Conservation (phyloP, 2,113 vertebrate genomes). For the Phoenicopterus ruber region DNA sequence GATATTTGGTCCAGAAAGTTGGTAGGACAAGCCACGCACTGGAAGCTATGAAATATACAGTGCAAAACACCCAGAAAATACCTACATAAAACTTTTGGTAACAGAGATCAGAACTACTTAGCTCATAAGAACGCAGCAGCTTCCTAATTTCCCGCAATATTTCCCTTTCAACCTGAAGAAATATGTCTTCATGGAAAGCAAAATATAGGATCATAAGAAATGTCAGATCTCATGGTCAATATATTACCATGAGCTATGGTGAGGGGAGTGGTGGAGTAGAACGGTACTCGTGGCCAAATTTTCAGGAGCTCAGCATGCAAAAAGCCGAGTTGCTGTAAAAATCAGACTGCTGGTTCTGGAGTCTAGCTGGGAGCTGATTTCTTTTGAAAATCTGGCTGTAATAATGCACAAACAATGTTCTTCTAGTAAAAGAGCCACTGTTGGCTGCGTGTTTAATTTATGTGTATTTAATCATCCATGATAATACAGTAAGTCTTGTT, state of each 20-base stretch:
- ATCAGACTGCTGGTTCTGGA: slow-evolving; percentile 11
- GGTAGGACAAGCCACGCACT: background rate
- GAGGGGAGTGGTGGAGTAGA: background rate
- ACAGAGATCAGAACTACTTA: background rate
- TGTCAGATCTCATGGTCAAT: background rate
- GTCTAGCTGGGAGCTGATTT: slow-evolving; percentile 17
- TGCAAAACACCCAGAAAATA: background rate
- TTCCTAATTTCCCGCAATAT: background rate
- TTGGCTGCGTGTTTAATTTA: slow-evolving; percentile 62
- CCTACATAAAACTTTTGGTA: background rate
- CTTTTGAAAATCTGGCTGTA: slow-evolving; percentile 52
- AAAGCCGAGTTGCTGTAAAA: background rate
- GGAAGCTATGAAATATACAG: background rate
- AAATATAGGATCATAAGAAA: background rate
- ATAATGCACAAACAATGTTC: slow-evolving; percentile 31
- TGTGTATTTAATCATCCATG: slow-evolving; percentile 60
- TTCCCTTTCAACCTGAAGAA: background rate
- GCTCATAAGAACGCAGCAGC: background rate
- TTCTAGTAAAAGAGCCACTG: slow-evolving; percentile 49
- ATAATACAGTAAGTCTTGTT: slow-evolving; percentile 50
- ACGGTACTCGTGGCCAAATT: background rate
- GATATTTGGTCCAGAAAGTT: background rate
- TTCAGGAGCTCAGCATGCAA: background rate
- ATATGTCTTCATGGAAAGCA: background rate
- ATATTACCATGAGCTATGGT: background rate